Evolutionary conservation across 1,140 invertebrate species (phyloP).

Genomic region (Littorina saxatilis): DNA sequence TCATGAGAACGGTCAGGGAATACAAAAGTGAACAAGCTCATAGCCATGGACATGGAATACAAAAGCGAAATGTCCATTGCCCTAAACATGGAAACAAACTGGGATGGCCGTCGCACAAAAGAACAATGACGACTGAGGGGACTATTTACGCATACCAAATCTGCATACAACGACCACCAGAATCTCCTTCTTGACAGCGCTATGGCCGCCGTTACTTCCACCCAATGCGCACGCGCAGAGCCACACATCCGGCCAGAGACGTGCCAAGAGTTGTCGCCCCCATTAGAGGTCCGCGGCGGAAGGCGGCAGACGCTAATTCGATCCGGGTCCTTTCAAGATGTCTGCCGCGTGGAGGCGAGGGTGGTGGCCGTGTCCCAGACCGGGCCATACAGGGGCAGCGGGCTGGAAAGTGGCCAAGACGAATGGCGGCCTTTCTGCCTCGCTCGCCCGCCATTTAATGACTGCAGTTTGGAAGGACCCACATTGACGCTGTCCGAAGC

Average conservation of each 20-base stretch:
- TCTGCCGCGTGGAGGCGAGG: constrained; percentile 18
- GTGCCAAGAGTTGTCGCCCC: constrained; percentile 29
- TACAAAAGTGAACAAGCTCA: too few relatives aligned
- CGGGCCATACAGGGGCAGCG: constrained; percentile 28
- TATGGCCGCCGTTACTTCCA: constrained; percentile 41
- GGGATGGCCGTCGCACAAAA: background rate
- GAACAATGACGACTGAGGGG: background rate
- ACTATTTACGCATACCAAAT: constrained; percentile 22
- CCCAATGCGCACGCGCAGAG: constrained; percentile 35
- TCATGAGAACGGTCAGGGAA: too few relatives aligned
- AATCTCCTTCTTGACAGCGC: constrained; percentile 21
- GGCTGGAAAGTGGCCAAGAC: constrained; percentile 38
- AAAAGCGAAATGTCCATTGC: background rate
- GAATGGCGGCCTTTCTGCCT: constrained; percentile 36
- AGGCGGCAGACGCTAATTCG: constrained; percentile 36
- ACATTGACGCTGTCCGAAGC: constrained; percentile 36
- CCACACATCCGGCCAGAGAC: constrained; percentile 38
- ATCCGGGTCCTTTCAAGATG: constrained; percentile 40
- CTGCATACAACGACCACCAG: background rate
- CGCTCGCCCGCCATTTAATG: constrained; percentile 33
- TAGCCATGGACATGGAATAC: constrained; percentile 27
- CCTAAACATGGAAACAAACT: constrained; percentile 3
- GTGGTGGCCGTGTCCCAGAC: background rate
- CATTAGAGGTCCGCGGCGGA: constrained; percentile 32
- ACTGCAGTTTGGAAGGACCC: constrained; percentile 35